Base-by-base conservation (phyloP, 1,140 invertebrate genomes). In the Drosophila albomicans region DNA sequence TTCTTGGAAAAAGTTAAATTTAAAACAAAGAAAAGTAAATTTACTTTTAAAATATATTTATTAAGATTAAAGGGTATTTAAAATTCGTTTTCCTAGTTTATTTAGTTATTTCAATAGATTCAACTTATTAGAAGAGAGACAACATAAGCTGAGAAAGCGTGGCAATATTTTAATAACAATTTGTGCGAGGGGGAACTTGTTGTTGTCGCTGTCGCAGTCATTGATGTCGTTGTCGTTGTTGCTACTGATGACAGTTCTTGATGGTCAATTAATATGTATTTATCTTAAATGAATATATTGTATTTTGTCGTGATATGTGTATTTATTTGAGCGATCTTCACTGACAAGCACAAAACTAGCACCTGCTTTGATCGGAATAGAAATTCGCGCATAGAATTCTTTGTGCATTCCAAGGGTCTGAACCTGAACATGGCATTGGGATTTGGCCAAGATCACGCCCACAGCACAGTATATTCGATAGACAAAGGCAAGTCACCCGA, bases 261-360 rank as follows among this genome's bases (percentile, higher is more conserved):
- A 87, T 88, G 82, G 82, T 88, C 82, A 82, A 87, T 82, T 87
- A 81, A 88, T 87, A 87, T 82, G 79, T 88, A 87, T 67, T 71
- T 75, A 71, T 71, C 54, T 45, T 56, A 54, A 76, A 66, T 41
- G 61, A 66, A 68, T 65, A 48, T 68, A 56, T 81, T 66, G 59
- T 32, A 38, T 58, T 48, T 58, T 48, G 43, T 43, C 46, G 41
- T 32, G 35, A 15, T 38, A 51, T 61, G 6, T 68, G 28, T 58
- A 54, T 54, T 32, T 13, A 54, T 54, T 30, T 54, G 56, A 46
- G 32, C 10, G 52, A 71, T 58, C 49, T 71, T 46, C 54, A 67
- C 28, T 65, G 68, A 71, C 68, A 64, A 41, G 28, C 6, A 63
- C 51, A 49, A 13, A 65, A 57, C 32, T 75, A 66, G 16, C 72